Conservation (phyloP, 2,888 invertebrate genomes). For the Nipponacmea schrenckii region DNA sequence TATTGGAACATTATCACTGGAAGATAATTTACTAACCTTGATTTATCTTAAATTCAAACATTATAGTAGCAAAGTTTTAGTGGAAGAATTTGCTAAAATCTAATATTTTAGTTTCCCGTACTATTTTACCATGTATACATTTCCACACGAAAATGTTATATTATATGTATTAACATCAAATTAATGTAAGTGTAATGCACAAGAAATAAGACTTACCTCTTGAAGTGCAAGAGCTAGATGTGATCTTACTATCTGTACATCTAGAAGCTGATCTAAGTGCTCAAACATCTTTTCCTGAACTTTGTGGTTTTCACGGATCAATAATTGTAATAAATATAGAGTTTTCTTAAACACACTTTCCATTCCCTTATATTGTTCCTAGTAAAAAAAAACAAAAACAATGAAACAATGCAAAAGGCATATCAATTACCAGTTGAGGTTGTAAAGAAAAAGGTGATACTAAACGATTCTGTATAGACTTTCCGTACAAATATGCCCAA, state of each 20-base stretch:
- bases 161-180: too few relatives aligned
- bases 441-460: not conserved
- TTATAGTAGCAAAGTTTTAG: too few relatives aligned
- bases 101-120: too few relatives aligned
- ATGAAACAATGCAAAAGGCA: too few relatives aligned
- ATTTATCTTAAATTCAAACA: too few relatives aligned
- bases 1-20: not conserved
- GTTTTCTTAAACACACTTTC: constrained; percentile 61
- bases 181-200: too few relatives aligned
- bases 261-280: constrained; percentile 61
- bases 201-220: constrained; percentile 48
- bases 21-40: not conserved
- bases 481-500: too few relatives aligned
- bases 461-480: not conserved
- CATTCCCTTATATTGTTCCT: constrained; percentile 65
- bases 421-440: not conserved
- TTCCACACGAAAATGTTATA: too few relatives aligned
- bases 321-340: constrained; percentile 53
- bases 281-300: constrained; percentile 64
- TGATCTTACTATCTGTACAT: constrained; percentile 62
- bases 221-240: constrained; percentile 62
- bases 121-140: too few relatives aligned
- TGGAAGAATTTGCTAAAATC: too few relatives aligned
- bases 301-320: constrained; percentile 61
- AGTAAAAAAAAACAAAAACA: constrained; percentile 12